phyloP scores from a whole-genome alignment of 2,888 invertebrate genomes.

The Caenorhabditis wallacei region DNA sequence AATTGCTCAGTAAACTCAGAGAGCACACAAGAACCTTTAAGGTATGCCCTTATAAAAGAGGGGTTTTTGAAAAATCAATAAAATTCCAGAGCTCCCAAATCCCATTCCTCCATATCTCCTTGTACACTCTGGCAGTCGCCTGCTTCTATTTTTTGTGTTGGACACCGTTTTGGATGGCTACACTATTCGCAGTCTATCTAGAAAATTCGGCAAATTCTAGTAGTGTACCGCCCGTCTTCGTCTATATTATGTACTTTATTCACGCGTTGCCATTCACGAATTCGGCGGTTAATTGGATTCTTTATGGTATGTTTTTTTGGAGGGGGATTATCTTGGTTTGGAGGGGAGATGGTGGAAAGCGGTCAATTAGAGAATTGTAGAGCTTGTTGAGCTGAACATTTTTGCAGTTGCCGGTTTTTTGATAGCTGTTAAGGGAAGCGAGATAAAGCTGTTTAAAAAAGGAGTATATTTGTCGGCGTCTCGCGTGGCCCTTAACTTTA shows the following conservation, averaged over 20 bases:
- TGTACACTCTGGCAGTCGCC: conserved; percentile 82
- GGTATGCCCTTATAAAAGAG: conserved; percentile 53
- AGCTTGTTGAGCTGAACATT: not conserved
- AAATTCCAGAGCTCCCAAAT: conserved; percentile 79
- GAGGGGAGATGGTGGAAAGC: too few relatives aligned
- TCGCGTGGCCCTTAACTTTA: too few relatives aligned
- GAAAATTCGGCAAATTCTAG: conserved; percentile 74
- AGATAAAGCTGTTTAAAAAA: not conserved
- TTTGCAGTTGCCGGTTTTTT: not conserved
- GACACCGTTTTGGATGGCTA: conserved; percentile 82
- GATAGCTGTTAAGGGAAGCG: not conserved
- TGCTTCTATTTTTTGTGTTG: conserved; percentile 82
- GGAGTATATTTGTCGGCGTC: too few relatives aligned
- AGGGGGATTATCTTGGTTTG: too few relatives aligned
- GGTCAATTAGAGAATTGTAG: not conserved
- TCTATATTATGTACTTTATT: conserved; percentile 82
- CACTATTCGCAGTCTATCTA: conserved; percentile 81
- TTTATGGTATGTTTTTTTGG: conserved; percentile 76
- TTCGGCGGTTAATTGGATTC: conserved; percentile 82
- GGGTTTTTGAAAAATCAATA: too few relatives aligned
- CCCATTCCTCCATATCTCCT: conserved; percentile 80
- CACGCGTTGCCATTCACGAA: conserved; percentile 82
- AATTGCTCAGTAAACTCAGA: conserved; percentile 75
- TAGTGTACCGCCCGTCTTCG: conserved; percentile 79
- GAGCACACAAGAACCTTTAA: conserved; percentile 81